Percentiles rank a stretch among this genome's conserved stretches.
Conservation (phyloP, 2,113 vertebrate species). For the Tachysurus fulvidraco region DNA sequence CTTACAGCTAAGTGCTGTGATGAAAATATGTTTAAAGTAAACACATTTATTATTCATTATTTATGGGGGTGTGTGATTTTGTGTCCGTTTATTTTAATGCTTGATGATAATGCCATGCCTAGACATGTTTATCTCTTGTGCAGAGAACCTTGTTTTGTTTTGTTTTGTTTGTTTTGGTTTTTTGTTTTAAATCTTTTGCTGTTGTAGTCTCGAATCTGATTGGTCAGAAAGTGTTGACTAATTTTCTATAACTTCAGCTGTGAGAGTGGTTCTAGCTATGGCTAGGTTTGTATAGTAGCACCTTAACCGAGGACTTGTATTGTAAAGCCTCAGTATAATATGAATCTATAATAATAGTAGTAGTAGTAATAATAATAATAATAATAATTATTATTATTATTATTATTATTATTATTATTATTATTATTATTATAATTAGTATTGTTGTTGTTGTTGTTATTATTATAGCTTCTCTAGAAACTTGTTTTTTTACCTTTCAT, state of each 20-base stretch:
- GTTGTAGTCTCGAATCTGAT: not conserved
- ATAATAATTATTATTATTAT: too few relatives aligned
- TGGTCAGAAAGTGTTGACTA: not conserved
- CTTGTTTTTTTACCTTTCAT: too few relatives aligned
- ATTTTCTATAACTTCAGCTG: not conserved
- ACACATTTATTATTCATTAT: too few relatives aligned
- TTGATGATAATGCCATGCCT: not conserved
- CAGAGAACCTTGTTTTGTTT: not conserved
- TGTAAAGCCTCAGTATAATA: not conserved
- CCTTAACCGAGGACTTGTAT: not conserved
- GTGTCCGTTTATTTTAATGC: not conserved
- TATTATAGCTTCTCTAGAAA: too few relatives aligned
- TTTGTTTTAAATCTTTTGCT: not conserved
- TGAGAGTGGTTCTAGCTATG: not conserved
- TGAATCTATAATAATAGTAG: not conserved
- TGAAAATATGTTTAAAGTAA: not conserved
- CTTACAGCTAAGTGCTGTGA: not conserved
- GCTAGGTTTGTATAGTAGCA: not conserved
- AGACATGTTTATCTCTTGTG: not conserved
- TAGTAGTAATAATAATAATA: too few relatives aligned
- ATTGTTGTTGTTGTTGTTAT: too few relatives aligned
- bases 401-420: too few relatives aligned
- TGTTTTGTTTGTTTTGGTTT: too few relatives aligned
- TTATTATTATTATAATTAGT: too few relatives aligned
- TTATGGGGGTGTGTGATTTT: not conserved